These are phyloP conservation scores for Physella acuta DNA, from an alignment of 1,140 invertebrate species.

Conservation along the genomic window DNA sequence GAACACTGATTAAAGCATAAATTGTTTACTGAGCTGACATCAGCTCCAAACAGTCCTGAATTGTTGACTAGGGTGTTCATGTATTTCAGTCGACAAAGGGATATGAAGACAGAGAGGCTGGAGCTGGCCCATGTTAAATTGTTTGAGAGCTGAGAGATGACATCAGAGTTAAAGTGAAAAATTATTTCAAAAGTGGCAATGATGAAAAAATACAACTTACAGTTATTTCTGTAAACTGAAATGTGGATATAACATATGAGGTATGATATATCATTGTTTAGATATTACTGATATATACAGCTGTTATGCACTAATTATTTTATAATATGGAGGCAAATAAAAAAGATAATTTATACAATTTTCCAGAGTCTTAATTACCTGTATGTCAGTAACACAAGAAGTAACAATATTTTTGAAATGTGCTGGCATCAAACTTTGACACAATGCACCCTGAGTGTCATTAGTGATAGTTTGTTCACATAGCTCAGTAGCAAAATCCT, in stretches of 20 bases:
- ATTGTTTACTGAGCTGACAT: conserved; percentile 12
- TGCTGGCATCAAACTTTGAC: conserved; percentile 24
- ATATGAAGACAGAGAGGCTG: conserved; percentile 28
- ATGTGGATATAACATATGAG: no score
- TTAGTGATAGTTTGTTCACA: conserved; percentile 18
- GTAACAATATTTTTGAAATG: conserved; percentile 18
- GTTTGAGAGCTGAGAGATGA: conserved; percentile 34
- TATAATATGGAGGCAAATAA: no score
- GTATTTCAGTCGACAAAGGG: conserved; percentile 28
- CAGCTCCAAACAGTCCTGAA: neutral
- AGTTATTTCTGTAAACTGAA: no score
- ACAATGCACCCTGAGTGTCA: conserved; percentile 17
- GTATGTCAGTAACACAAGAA: conserved; percentile 34
- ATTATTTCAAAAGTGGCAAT: neutral
- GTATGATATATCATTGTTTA: no score
- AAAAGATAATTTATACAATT: no score
- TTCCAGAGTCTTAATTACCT: no score
- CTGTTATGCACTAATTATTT: no score
- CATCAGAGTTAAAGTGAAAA: neutral
- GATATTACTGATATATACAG: no score
- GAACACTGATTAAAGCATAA: conserved; percentile 34
- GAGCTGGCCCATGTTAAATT: conserved; percentile 30
- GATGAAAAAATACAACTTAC: neutral
- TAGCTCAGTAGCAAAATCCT: conserved; percentile 30
- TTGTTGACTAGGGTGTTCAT: no score